Evolutionary conservation across 2,888 invertebrate species (phyloP), one percentile per base, ranked within the genome.

Genomic region (Ptycholaimellus sp.): DNA sequence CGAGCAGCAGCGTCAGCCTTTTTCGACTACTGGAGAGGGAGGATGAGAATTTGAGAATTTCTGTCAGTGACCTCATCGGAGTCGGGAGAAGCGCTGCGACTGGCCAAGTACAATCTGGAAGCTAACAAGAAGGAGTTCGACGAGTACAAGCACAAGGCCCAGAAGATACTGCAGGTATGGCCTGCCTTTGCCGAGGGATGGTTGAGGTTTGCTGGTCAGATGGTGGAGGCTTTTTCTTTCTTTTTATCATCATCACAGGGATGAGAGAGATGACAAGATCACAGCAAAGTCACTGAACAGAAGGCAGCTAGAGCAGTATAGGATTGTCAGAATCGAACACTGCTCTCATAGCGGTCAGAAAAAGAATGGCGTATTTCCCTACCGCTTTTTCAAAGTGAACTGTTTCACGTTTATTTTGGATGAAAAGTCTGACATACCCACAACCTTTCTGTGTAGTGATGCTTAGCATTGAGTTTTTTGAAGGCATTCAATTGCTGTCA

Each of bases 91-190:
- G 60, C 65, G 46, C 36, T 62, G 38, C 59, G 59, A 42, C 44
- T 57, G 30, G 49, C 58, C n/a, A 61, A 59, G 44, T 49, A 50
- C 23, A 58, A 53, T 41, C 46, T 59, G 20, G 61, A 63, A 17
- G 49, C 57, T 18, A 56, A 61, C 17, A 60, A 60, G 45, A 61
- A 59, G 46, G 77, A 79, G 53, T 66, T 76, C 49, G 69, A 72
- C 37, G 73, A 74, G 37, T 78, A 79, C 58, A 72, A 74, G 47
- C 69, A 70, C n/a, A 73, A 78, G 50, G 78, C 78, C 1, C 70
- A 75, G 48, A 68, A 71, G 44, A 75, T 76, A 40, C 59, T 79
- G 7, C 72, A 72, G 56, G 72, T 73, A 37, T 6, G 38, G 30
- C 9, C 11, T 23, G n/a, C 19, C 16, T 25, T 14, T 27, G 18